Evolutionary conservation across 1,140 invertebrate species (phyloP), one percentile per base, ranked within the genome.

Genomic region (Cotesia chilonis): DNA sequence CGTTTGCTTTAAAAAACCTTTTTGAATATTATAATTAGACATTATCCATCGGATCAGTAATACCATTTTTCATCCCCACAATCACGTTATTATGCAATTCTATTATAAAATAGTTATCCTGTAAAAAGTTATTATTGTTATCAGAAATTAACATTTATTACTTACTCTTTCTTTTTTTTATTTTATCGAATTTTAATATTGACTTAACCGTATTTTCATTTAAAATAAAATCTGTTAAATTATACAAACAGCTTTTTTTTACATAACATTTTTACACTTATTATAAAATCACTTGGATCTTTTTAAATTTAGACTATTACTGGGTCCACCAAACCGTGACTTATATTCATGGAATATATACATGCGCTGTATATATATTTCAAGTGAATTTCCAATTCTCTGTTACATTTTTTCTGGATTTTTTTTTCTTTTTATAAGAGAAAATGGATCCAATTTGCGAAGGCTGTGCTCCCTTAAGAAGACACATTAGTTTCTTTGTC

Each of bases 401-500:
- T 35, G 41, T 47, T 47, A 9, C 41, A 6, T 47, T 47, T 47
- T 47, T 47, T 47, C 9, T 41, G 28, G 28, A 28, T 47, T 47
- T 68, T 69, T 69, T 68, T 68, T 60, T 69, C 72, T 59, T 63
- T 59, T 73, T 69, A 64, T 54, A 73, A 59, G 28, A 57, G 59
- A 59, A 64, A 73, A 63, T 35, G 66, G 66, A 69, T 73, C 72
- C 66, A 73, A 69, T 73, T 68, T 69, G 61, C 66, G 57, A 69
- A 73, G 66, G 66, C 65, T 68, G 35, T 36, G 35, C 41, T 72
- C 70, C 38, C 64, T 59, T 3, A 55, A 54, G 70, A 65, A 64
- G 51, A 52, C 10, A 52, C 47, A 10, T 41, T 38, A 28, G 51
- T 57, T 37, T n/a, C 47, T 64, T 64, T 59, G 54, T 57, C 28